These are phyloP conservation scores for Gasterosteus nipponicus DNA, from an alignment of 2,113 vertebrate species.

Conservation along the genomic window DNA sequence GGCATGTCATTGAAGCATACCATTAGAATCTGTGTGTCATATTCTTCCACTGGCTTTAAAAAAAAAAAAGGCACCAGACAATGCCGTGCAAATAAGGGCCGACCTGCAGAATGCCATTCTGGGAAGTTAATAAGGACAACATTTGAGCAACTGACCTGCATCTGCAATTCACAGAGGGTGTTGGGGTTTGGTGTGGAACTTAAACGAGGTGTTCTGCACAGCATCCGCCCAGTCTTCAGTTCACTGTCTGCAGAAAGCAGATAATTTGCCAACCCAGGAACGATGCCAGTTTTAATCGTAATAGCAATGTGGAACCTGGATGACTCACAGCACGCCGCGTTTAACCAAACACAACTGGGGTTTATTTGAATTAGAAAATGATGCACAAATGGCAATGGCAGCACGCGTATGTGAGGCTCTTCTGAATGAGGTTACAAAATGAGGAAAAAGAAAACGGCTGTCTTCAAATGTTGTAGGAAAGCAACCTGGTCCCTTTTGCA, in stretches of 20 bases:
- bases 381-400: slow-evolving; percentile 49
- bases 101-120: slow-evolving; percentile 45
- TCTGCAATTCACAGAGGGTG: slow-evolving; percentile 29
- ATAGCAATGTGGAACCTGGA: slow-evolving; percentile 16
- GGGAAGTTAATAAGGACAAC: slow-evolving; percentile 55
- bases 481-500: slow-evolving; percentile 14
- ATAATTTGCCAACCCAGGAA: slow-evolving; percentile 41
- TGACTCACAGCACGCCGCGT: slow-evolving; percentile 15
- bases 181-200: slow-evolving; percentile 34
- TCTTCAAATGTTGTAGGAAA: slow-evolving; percentile 35
- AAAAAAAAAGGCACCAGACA: slow-evolving; percentile 30
- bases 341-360: slow-evolving; percentile 19
- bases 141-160: slow-evolving; percentile 14
- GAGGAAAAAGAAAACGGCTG: background rate
- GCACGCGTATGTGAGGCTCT: slow-evolving; percentile 24
- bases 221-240: background rate
- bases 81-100: slow-evolving; percentile 48
- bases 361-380: slow-evolving; percentile 12
- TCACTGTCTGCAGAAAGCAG: slow-evolving; percentile 5
- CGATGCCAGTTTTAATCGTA: slow-evolving; percentile 23
- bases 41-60: slow-evolving; percentile 41
- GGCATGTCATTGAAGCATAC: slow-evolving; percentile 56
- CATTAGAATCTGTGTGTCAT: slow-evolving; percentile 62
- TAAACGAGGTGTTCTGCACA: slow-evolving; percentile 8
- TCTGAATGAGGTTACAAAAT: slow-evolving; percentile 29